phyloP scores from a whole-genome alignment of 1,140 invertebrate genomes.

The Meloidogyne hapla region DNA sequence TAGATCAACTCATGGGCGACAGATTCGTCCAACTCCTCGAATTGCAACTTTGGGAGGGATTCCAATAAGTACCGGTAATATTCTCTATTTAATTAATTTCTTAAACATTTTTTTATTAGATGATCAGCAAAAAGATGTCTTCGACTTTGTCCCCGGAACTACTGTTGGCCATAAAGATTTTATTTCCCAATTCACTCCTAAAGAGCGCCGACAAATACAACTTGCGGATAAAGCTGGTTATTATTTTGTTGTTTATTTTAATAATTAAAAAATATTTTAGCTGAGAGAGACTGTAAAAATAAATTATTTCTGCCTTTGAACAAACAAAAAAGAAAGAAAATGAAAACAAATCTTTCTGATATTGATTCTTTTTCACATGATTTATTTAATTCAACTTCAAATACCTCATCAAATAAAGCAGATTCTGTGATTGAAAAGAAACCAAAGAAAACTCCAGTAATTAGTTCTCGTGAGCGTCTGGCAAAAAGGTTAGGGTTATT shows the following conservation, averaged over 20 bases:
- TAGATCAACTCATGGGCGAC: slow-evolving; percentile 11
- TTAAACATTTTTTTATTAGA: neutral
- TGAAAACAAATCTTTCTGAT: neutral
- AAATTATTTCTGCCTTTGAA: slow-evolving; percentile 10
- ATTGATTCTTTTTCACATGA: neutral
- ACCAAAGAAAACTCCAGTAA: neutral
- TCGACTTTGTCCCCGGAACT: neutral
- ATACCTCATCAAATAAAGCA: neutral
- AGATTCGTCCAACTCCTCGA: slow-evolving; percentile 7
- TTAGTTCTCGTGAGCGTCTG: slow-evolving; percentile 22
- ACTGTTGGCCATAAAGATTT: slow-evolving; percentile 6
- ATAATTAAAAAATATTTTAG: slow-evolving; percentile 1
- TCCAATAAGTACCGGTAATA: neutral
- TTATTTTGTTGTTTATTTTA: neutral
- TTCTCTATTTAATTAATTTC: neutral
- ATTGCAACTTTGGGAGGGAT: neutral
- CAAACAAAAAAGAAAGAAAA: slow-evolving; percentile 12
- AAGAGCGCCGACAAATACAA: slow-evolving; percentile 24
- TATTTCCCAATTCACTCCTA: slow-evolving; percentile 9
- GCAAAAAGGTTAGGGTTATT: slow-evolving; percentile 26
- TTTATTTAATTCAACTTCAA: neutral
- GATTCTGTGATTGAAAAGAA: neutral
- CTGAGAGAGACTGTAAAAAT: neutral
- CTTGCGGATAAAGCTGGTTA: slow-evolving; percentile 26
- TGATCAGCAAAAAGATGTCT: neutral